Evolutionary conservation across 2,888 invertebrate species (phyloP).

Genomic region (Microctonus aethiopoides): DNA sequence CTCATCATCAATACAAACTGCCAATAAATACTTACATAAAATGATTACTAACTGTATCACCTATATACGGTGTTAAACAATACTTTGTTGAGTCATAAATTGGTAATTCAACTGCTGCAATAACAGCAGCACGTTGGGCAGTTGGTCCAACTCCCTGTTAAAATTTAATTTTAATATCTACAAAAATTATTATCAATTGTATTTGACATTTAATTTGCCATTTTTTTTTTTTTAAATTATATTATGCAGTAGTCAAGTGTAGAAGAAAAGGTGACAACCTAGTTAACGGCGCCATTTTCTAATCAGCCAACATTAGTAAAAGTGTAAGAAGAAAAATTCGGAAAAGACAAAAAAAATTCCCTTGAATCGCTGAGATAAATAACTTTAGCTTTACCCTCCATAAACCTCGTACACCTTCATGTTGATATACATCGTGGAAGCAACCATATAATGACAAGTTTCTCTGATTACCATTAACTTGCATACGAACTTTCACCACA

Average conservation of each 20-base stretch:
- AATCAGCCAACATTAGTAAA: too few relatives aligned
- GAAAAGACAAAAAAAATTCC: background rate
- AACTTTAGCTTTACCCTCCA: constrained; percentile 77
- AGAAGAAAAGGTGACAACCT: background rate
- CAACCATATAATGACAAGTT: constrained; percentile 75
- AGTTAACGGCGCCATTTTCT: too few relatives aligned
- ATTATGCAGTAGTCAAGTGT: background rate
- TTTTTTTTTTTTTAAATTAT: too few relatives aligned
- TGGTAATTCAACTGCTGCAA: constrained; percentile 94
- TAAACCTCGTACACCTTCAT: constrained; percentile 86
- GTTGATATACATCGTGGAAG: constrained; percentile 82
- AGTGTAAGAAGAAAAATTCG: too few relatives aligned
- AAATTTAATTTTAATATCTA: constrained; percentile 22
- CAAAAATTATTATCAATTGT: background rate
- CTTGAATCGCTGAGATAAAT: constrained; percentile 14
- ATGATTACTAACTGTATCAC: constrained; percentile 87
- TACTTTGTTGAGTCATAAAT: constrained; percentile 92
- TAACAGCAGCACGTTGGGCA: constrained; percentile 91
- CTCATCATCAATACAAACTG: too few relatives aligned
- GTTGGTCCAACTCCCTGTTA: constrained; percentile 90
- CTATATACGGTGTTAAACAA: constrained; percentile 76
- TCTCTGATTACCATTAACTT: constrained; percentile 72
- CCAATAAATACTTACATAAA: constrained; percentile 87
- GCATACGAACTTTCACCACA: constrained; percentile 96
- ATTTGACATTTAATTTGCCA: too few relatives aligned